Evolutionary conservation across 2,888 invertebrate species (phyloP).

Genomic region (Drosophila infuscata): DNA sequence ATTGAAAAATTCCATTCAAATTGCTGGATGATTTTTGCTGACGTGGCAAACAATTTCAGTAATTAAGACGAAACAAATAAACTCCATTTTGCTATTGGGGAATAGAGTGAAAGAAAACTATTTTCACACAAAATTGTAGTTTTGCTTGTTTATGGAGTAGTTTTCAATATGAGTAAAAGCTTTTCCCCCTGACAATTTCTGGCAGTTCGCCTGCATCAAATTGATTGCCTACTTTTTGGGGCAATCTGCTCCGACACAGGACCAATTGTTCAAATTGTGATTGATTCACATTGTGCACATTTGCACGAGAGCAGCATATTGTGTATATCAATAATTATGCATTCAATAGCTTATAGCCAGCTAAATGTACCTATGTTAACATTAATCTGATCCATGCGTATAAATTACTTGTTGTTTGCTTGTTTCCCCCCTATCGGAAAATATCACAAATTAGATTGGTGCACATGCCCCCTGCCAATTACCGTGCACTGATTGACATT

Average conservation of each 20-base stretch:
- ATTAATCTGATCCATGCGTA: background rate
- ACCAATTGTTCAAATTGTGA: constrained; percentile 30
- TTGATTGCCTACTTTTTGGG: constrained; percentile 52
- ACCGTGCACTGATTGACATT: constrained; percentile 25
- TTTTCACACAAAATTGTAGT: constrained; percentile 31
- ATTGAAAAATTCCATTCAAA: background rate
- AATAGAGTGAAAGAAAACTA: constrained; percentile 24
- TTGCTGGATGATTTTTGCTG: background rate
- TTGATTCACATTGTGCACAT: background rate
- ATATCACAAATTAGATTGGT: constrained; percentile 11
- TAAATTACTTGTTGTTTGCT: background rate
- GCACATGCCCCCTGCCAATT: background rate
- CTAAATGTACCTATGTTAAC: background rate
- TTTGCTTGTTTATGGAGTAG: constrained; percentile 5
- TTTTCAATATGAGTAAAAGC: constrained; percentile 50
- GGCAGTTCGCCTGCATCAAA: constrained; percentile 27
- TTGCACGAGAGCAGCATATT: constrained; percentile 13
- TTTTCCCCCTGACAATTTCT: constrained; percentile 28
- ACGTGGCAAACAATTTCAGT: background rate
- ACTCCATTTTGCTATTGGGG: background rate
- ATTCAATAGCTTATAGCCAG: background rate
- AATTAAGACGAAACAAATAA: background rate
- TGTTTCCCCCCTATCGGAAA: background rate
- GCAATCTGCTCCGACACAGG: background rate
- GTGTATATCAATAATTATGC: background rate